Evolutionary conservation across 2,113 vertebrate species (phyloP), one percentile per base, ranked within the genome.

Genomic region (Poeciliopsis prolifica): DNA sequence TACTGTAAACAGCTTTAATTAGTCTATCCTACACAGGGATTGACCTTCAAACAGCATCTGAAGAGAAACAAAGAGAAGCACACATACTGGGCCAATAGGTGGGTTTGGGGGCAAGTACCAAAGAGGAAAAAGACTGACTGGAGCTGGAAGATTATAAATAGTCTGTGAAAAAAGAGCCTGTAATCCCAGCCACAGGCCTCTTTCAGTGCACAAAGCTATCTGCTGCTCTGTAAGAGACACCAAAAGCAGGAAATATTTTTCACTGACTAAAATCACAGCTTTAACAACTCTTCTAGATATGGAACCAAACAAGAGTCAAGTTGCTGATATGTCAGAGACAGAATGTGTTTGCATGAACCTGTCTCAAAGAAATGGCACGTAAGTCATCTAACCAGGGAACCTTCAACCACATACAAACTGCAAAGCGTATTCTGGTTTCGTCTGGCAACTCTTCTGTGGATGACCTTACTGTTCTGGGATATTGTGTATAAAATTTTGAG

Each of bases 141-240:
- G 44, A 70, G 65, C 74, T 61, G 74, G 72, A 67, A 69, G 66
- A 73, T 77, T 89, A 94, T 86, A 93, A 88, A 92, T 93, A 94
- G 89, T 84, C 70, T 42, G 37, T 75, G 88, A 83, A 91, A 89
- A 89, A 74, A 89, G 87, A 91, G 79, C 83, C 73, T 79, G 85
- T 74, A 80, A 86, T 75, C 33, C 72, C 81, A 83, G 72, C 81
- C 19, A 4, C 15, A 15, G 11, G 61, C 58, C 51, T 26, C 79
- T 86, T 81, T 72, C 28, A 77, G 64, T 65, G 67, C 86, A 90
- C 79, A 90, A 58, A 90, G 81, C 79, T 4, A 72, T 77, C 86
- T 86, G 80, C 72, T 24, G 65, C 70, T 28, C 81, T 29, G 64
- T 33, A 66, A 72, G 31, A 70, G 65, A 74, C 30, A 40, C 51